Percentiles rank a stretch among this genome's conserved stretches.
phyloP scores from a whole-genome alignment of 2,797 vertebrate genomes.

The Gymnothorax javanicus region DNA sequence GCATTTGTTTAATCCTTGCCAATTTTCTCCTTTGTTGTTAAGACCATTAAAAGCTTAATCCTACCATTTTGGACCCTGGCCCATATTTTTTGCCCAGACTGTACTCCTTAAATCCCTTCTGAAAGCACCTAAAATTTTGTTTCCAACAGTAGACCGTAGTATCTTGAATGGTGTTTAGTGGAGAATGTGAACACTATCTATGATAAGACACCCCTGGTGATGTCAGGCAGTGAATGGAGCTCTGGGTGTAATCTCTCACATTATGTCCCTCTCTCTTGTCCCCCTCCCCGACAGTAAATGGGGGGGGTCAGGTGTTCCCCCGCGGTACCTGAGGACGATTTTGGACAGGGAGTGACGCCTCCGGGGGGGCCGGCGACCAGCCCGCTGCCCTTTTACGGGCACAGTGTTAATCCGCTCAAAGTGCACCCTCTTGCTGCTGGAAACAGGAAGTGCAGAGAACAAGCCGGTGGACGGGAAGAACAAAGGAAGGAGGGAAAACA shows the following conservation, averaged over 20 bases:
- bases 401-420: conserved; percentile 91
- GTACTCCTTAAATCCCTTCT: not conserved
- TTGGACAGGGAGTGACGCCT: conserved; percentile 87
- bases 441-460: conserved; percentile 37
- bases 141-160: not conserved
- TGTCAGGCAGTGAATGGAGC: not conserved
- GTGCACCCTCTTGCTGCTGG: conserved; percentile 83
- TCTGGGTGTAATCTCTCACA: not conserved
- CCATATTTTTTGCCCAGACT: not conserved
- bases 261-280: not conserved
- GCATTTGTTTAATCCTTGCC: no score
- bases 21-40: no score
- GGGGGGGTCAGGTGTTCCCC: not conserved
- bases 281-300: not conserved
- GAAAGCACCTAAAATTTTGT: not conserved
- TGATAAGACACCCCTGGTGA: conserved; percentile 11
- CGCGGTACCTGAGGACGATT: conserved; percentile 85
- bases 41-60: no score
- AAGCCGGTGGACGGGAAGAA: not conserved
- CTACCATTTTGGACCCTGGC: no score
- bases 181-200: no score
- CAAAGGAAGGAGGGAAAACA: conserved; percentile 2
- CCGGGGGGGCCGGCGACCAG: conserved; percentile 75
- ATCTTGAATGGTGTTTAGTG: not conserved
- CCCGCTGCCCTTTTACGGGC: conserved; percentile 79